Evolutionary conservation across 2,888 invertebrate genomes (phyloP).

Genomic region (Serrognathus titanus): DNA sequence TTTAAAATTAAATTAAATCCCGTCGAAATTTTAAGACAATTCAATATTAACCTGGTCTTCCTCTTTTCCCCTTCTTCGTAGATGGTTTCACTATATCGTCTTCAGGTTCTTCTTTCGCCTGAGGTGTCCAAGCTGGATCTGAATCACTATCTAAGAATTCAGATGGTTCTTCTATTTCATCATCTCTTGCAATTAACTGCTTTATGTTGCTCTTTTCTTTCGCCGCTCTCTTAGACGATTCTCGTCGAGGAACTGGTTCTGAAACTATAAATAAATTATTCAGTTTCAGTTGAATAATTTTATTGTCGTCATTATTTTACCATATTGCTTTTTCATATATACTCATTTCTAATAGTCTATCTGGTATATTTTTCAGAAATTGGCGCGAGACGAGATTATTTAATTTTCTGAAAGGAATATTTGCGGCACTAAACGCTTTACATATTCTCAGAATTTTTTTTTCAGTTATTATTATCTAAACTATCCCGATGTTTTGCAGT

Average conservation of each 20-base stretch:
- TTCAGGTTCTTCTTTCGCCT: slow-evolving; percentile 49
- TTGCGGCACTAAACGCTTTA: no score
- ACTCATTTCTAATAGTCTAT: no score
- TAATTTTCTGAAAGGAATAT: no score
- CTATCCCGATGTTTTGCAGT: no score
- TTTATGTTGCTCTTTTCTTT: slow-evolving; percentile 61
- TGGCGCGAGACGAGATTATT: no score
- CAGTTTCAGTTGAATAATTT: no score
- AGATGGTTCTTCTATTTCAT: slow-evolving; percentile 54
- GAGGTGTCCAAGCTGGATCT: slow-evolving; percentile 75
- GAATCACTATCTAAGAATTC: slow-evolving; percentile 63
- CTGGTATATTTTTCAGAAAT: no score
- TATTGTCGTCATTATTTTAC: no score
- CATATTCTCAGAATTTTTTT: no score
- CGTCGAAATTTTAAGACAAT: no score
- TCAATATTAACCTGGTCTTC: slow-evolving; percentile 3
- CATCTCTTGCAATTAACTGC: slow-evolving; percentile 49
- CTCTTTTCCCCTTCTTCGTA: slow-evolving; percentile 28
- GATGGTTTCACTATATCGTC: slow-evolving; percentile 44
- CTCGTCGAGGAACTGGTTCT: slow-evolving; percentile 29
- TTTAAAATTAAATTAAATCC: neutral
- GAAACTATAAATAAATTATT: neutral
- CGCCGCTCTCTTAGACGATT: slow-evolving; percentile 62
- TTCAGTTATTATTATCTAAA: no score
- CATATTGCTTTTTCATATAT: no score